These are phyloP conservation scores for Anomalospiza imberbis DNA, from an alignment of 2,797 vertebrate genomes.

Conservation along the genomic window DNA sequence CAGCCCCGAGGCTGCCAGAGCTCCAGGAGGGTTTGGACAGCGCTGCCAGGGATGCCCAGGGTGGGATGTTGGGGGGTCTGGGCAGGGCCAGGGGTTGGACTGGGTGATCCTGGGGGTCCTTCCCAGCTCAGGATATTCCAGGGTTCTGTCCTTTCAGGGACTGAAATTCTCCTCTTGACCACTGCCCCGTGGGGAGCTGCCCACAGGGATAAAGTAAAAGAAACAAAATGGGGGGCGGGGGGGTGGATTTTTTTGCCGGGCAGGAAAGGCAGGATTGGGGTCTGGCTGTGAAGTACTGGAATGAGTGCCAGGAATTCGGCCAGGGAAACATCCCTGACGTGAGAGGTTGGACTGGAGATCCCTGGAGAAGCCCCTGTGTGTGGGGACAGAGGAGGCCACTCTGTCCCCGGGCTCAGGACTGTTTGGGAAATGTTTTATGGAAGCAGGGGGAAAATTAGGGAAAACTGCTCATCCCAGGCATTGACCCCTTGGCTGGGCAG, in stretches of 20 bases:
- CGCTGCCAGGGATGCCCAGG: not conserved
- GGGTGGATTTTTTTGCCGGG: not conserved
- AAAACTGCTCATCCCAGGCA: not conserved
- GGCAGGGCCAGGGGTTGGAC: not conserved
- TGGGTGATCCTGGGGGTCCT: not conserved
- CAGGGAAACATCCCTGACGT: not conserved
- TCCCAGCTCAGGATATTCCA: not conserved
- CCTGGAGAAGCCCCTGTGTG: rapidly evolving
- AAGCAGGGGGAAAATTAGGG: not conserved
- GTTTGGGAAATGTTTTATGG: not conserved
- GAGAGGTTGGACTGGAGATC: not conserved
- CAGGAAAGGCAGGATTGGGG: not conserved
- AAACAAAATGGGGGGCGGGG: not conserved
- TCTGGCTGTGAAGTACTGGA: not conserved
- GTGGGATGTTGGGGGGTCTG: not conserved
- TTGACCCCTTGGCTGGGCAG: not conserved
- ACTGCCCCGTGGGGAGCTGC: not conserved
- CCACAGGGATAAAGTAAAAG: not conserved
- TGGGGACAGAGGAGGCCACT: not conserved
- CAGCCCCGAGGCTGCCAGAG: not conserved
- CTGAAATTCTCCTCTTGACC: not conserved
- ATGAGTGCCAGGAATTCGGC: not conserved
- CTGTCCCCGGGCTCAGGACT: not conserved
- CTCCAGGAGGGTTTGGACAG: not conserved
- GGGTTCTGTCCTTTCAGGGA: not conserved